Percentiles rank a stretch among this genome's conserved stretches.
These are phyloP conservation scores for Pongo abelii DNA, from an alignment of 2,113 vertebrate species.

Conservation along the genomic window DNA sequence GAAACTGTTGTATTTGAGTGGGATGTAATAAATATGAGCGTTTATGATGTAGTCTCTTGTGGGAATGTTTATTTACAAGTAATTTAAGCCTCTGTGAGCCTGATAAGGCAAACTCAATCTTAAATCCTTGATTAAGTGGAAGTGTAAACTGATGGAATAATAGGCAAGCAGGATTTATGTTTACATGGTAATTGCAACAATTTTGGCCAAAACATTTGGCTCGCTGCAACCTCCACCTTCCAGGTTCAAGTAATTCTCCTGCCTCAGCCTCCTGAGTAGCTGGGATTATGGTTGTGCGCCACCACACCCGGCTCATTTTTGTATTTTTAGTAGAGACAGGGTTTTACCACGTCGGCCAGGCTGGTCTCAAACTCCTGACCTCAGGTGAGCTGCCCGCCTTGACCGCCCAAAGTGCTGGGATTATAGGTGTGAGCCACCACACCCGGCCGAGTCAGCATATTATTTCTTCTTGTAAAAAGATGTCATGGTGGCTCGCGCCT, in stretches of 20 bases:
- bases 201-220: slow-evolving; percentile 24
- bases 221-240: too few relatives aligned
- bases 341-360: too few relatives aligned
- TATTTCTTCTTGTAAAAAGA: not conserved
- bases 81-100: not conserved
- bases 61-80: not conserved
- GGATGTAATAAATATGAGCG: not conserved
- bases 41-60: not conserved
- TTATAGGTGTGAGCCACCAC: too few relatives aligned
- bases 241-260: too few relatives aligned
- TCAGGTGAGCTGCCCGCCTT: too few relatives aligned
- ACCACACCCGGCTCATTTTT: too few relatives aligned
- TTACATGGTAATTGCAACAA: slow-evolving; percentile 7
- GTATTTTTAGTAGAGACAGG: too few relatives aligned
- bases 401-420: too few relatives aligned
- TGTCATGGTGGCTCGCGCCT: too few relatives aligned
- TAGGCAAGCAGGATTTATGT: slow-evolving; percentile 3
- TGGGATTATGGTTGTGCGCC: too few relatives aligned
- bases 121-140: slow-evolving; percentile 24
- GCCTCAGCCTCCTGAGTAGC: too few relatives aligned
- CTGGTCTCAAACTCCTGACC: too few relatives aligned
- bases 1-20: slow-evolving; percentile 2
- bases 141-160: not conserved
- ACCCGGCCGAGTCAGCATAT: not conserved
- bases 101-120: not conserved